Percentiles rank a stretch among this genome's conserved stretches.
These are phyloP conservation scores for Damaliscus lunatus DNA, from an alignment of 2,113 vertebrate species.

Conservation along the genomic window DNA sequence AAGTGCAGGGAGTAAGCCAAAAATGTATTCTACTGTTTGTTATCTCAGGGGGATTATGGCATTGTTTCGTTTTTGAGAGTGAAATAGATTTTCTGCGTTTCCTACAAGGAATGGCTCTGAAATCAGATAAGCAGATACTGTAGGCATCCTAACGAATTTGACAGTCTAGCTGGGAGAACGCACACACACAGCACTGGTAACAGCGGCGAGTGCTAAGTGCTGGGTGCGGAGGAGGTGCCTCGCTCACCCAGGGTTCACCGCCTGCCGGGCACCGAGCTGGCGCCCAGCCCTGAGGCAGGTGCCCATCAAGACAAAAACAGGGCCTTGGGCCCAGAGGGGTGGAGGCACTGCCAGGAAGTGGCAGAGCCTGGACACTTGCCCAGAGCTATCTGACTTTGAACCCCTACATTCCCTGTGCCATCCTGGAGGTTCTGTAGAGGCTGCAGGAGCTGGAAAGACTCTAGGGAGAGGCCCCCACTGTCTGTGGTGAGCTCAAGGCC, in stretches of 20 bases:
- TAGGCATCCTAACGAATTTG: background rate
- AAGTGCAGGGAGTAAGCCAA: background rate
- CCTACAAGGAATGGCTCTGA: background rate
- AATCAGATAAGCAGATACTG: background rate
- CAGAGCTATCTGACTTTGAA: background rate
- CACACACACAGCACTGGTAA: background rate
- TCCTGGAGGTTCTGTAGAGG: background rate
- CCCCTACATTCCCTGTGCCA: background rate
- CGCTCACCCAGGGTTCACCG: accelerated
- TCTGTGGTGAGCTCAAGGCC: too few species aligned
- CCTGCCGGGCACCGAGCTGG: background rate
- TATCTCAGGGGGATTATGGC: background rate
- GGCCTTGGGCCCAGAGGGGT: background rate
- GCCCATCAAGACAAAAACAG: accelerated
- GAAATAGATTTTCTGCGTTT: background rate
- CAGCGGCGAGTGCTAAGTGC: background rate
- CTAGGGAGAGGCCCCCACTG: background rate
- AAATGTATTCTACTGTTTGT: accelerated
- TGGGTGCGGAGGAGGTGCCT: too few species aligned
- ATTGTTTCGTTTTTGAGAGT: background rate
- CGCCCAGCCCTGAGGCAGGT: background rate
- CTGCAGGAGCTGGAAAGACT: background rate
- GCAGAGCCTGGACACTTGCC: background rate
- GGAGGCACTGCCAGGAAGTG: background rate
- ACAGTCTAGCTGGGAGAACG: background rate